Conservation (phyloP, 2,888 invertebrate species). For the Cantharis rufa region DNA sequence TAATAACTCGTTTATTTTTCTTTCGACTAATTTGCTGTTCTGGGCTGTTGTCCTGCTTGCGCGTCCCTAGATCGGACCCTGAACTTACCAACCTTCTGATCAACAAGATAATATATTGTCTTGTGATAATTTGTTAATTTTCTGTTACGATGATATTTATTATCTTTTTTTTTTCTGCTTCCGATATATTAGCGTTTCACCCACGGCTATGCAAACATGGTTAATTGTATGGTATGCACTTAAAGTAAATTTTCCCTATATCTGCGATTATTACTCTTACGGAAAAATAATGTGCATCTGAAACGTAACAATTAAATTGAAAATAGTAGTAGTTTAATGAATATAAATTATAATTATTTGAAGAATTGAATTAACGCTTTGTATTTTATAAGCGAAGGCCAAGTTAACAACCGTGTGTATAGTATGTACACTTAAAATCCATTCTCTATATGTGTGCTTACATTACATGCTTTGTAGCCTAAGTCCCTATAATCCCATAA, state of each 20-base stretch:
- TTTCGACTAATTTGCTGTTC: too few relatives aligned
- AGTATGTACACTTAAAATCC: slow-evolving; percentile 7
- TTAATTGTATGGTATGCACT: background rate
- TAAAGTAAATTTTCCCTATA: background rate
- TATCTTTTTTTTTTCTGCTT: background rate
- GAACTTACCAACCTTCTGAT: too few relatives aligned
- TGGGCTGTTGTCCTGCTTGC: too few relatives aligned
- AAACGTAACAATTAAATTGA: background rate
- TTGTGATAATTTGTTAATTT: too few relatives aligned
- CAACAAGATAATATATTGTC: too few relatives aligned
- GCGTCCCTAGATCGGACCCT: too few relatives aligned
- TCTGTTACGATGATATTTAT: too few relatives aligned
- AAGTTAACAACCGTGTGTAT: background rate
- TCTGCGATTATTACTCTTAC: background rate
- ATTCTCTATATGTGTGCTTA: slow-evolving; percentile 8
- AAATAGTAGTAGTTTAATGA: background rate
- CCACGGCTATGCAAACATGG: background rate
- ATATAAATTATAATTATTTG: background rate
- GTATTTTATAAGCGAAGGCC: background rate
- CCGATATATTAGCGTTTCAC: background rate
- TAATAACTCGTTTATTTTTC: too few relatives aligned
- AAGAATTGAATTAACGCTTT: background rate
- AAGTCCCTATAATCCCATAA: slow-evolving; percentile 17
- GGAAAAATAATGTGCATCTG: background rate
- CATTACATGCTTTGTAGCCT: slow-evolving; percentile 16